Base-by-base conservation (phyloP, 2,888 invertebrate genomes). In the Agriopis leucophaearia region DNA sequence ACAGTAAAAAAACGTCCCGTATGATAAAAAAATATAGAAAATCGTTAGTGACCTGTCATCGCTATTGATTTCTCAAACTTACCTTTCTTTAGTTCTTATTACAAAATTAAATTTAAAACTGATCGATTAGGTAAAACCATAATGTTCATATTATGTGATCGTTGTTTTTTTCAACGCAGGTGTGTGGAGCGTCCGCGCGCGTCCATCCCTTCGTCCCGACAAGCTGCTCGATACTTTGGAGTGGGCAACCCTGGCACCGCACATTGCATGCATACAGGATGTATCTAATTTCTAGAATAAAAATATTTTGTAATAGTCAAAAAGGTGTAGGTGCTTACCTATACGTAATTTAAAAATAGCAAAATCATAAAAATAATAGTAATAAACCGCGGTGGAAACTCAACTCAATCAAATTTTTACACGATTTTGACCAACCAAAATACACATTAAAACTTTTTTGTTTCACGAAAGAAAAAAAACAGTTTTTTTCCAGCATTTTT, bases 161-260 rank as follows among this genome's bases (percentile, higher is more conserved):
- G 35, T 48, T 8, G n/a, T 61, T 75, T 73, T 73, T 78, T 69
- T 66, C 38, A 42, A 36, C 48, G 82, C 84, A 85, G 84, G 84
- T 84, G 84, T 81, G 76, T 74, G 78, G 77, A 76, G 74, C 72
- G 72, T 71, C 71, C 75, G 76, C 74, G 80, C 79, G 85, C 84
- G 91, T 84, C 89, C 90, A 92, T 90, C 90, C 88, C 86, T 89
- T 90, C 87, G 83, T 80, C 77, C 78, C 71, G 38, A 15, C 35
- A 45, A 45, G 44, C 40, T 57, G 40, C 27, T 18, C 16, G 55
- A 16, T 56, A 58, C 27, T 58, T 74, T 84, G 73, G 81, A 86
- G 84, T 83, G 84, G 83, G 83, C 85, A 83, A 80, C 79, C 80
- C 60, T 64, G 55, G 59, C 68, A 38, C 73, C 74, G 82, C 85